A percentile compares a stretch with the other conserved stretches of the same genome.
These are phyloP conservation scores for Temnothorax rugatulus DNA, from an alignment of 2,888 invertebrate species.

Conservation along the genomic window DNA sequence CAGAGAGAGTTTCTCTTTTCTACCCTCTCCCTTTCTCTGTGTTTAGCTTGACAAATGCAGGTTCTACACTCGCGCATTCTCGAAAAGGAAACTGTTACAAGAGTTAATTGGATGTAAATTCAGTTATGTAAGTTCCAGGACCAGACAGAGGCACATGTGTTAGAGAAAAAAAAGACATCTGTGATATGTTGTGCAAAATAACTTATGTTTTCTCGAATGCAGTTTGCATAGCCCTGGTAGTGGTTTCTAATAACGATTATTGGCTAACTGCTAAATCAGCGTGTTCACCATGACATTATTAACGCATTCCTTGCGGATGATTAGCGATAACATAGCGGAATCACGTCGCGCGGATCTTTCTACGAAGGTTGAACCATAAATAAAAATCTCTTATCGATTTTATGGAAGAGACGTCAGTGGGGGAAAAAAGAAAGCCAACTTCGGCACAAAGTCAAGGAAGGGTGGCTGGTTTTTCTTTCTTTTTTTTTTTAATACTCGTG, in stretches of 20 bases:
- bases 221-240: background rate
- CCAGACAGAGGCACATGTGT: slow-evolving; percentile 26
- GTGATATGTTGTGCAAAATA: slow-evolving; percentile 31
- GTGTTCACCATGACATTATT: slow-evolving; percentile 47
- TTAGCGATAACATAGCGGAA: slow-evolving; percentile 46
- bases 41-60: slow-evolving; percentile 50
- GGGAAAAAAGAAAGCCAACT: slow-evolving; percentile 38
- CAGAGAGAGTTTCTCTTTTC: background rate
- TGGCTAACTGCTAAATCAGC: slow-evolving; percentile 27
- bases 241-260: slow-evolving; percentile 43
- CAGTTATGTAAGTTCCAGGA: slow-evolving; percentile 50
- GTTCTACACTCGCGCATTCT: slow-evolving; percentile 56
- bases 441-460: slow-evolving; percentile 35
- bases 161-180: slow-evolving; percentile 35
- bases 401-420: slow-evolving; percentile 25
- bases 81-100: slow-evolving; percentile 58
- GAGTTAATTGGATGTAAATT: slow-evolving; percentile 57
- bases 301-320: slow-evolving; percentile 49
- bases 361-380: slow-evolving; percentile 53
- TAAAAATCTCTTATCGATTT: slow-evolving; percentile 48
- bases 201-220: background rate
- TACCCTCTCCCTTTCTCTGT: background rate
- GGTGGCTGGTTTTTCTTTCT: slow-evolving; percentile 27
- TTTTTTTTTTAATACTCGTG: slow-evolving; percentile 61
- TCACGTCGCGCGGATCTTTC: slow-evolving; percentile 16